phyloP scores from a whole-genome alignment of 1,140 invertebrate species.

The Cherax destructor region DNA sequence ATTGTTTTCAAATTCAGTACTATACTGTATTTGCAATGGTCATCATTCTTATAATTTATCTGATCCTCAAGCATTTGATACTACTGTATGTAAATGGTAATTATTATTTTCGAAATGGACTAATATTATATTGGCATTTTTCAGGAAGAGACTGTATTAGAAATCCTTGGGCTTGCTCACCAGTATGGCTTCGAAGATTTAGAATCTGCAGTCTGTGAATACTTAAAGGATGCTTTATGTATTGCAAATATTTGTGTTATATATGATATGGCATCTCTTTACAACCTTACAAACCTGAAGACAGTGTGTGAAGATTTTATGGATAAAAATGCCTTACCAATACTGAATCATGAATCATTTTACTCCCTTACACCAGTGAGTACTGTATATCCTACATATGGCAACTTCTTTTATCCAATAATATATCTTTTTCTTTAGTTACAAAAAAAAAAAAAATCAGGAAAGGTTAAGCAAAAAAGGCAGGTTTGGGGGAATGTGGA shows the following conservation, averaged over 20 bases:
- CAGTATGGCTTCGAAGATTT: constrained; percentile 96
- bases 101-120: background rate
- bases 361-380: constrained; percentile 87
- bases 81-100: too few relatives aligned
- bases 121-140: constrained; percentile 34
- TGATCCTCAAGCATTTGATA: too few relatives aligned
- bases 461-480: too few relatives aligned
- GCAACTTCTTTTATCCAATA: too few relatives aligned
- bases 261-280: constrained; percentile 91
- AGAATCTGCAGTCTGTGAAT: constrained; percentile 93
- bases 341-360: constrained; percentile 91
- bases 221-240: constrained; percentile 91
- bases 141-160: constrained; percentile 89
- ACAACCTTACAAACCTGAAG: constrained; percentile 81
- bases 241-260: constrained; percentile 94
- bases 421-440: too few relatives aligned
- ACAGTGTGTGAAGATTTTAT: constrained; percentile 84
- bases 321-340: constrained; percentile 89
- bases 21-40: too few relatives aligned
- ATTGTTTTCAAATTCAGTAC: too few relatives aligned
- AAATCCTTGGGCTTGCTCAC: constrained; percentile 92
- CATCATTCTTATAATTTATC: too few relatives aligned
- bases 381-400: background rate
- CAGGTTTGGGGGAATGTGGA: too few relatives aligned
- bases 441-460: too few relatives aligned